A percentile compares a stretch with the other conserved stretches of the same genome.
These are phyloP conservation scores for Capricornis sumatraensis DNA, from an alignment of 2,113 vertebrate species.

Conservation along the genomic window DNA sequence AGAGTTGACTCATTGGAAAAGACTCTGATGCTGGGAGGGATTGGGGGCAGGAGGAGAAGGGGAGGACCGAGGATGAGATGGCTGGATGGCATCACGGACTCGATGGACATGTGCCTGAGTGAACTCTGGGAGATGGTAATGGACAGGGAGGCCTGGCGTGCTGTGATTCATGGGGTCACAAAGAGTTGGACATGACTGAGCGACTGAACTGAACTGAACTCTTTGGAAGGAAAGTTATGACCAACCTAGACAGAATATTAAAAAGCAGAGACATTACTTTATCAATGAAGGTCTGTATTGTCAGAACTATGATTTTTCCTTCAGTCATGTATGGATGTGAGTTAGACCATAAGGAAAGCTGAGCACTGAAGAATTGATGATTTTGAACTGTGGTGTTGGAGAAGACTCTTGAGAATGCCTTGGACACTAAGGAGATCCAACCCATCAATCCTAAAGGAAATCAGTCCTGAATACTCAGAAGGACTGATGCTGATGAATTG, in stretches of 20 bases:
- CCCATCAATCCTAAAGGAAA: neutral
- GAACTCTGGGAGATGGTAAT: too few species aligned
- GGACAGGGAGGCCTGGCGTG: too few species aligned
- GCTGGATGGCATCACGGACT: too few species aligned
- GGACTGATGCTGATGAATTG: neutral
- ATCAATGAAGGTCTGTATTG: neutral
- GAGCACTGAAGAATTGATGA: neutral
- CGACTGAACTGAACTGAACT: too few species aligned
- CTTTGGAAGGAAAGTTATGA: neutral
- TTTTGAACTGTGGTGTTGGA: neutral
- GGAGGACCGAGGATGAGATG: too few species aligned
- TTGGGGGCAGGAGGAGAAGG: too few species aligned
- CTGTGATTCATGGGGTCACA: too few species aligned
- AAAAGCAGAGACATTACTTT: neutral
- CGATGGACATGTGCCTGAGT: too few species aligned
- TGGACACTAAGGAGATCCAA: neutral
- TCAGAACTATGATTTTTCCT: neutral
- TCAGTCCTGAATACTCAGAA: neutral
- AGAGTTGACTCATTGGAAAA: too few species aligned
- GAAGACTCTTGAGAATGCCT: neutral
- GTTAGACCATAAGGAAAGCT: neutral
- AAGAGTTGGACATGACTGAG: too few species aligned
- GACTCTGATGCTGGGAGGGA: too few species aligned
- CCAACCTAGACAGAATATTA: neutral
- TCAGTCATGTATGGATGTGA: neutral